Conservation (phyloP, 2,888 invertebrate genomes). For the Liopterus haemorrhoidalis region DNA sequence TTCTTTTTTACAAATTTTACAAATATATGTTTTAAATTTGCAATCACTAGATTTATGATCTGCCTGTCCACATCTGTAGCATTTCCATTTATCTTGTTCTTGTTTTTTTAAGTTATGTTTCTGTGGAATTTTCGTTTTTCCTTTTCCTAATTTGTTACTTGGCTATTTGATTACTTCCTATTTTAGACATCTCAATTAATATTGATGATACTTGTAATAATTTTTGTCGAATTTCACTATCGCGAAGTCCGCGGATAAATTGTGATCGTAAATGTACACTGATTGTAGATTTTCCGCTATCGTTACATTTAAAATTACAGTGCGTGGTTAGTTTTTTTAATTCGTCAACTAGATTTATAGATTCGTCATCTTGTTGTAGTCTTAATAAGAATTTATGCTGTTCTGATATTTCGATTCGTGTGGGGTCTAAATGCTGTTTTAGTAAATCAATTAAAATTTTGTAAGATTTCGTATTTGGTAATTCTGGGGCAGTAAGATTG, state of each 20-base stretch:
- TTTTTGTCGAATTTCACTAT: background rate
- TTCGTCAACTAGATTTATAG: background rate
- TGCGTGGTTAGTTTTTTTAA: background rate
- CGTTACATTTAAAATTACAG: background rate
- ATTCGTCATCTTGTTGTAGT: background rate
- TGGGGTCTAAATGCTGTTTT: too few species aligned
- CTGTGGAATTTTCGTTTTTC: background rate
- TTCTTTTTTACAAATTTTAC: background rate
- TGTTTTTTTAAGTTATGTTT: background rate
- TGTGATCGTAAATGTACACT: background rate
- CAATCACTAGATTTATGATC: background rate
- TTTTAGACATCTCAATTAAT: background rate
- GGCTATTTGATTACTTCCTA: too few species aligned
- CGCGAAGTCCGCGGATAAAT: conserved; percentile 1
- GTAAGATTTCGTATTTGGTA: too few species aligned
- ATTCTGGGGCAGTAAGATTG: too few species aligned
- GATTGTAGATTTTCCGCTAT: background rate
- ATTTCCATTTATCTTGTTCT: background rate
- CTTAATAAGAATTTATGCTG: conserved; percentile 3
- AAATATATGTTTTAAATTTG: background rate
- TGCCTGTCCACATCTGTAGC: background rate
- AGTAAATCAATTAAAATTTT: too few species aligned
- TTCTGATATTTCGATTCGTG: too few species aligned
- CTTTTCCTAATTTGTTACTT: background rate
- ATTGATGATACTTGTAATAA: conserved; percentile 1